Evolutionary conservation across 2,113 vertebrate genomes (phyloP).

Genomic region (Balaeniceps rex): DNA sequence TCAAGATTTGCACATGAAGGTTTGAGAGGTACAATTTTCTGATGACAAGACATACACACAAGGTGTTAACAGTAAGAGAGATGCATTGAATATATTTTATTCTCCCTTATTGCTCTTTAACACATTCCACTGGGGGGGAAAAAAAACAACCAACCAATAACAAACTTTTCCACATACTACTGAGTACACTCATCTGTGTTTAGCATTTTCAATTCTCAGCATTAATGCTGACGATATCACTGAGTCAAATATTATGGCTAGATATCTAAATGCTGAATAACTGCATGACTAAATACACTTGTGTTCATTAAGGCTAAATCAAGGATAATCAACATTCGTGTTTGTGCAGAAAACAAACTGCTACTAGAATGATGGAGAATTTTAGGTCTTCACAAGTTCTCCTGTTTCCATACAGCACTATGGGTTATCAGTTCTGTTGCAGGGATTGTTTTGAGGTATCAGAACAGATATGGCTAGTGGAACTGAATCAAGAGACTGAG

Average conservation of each 20-base stretch:
- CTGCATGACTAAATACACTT: not conserved
- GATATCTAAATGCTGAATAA: slow-evolving; percentile 9
- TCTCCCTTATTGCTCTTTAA: not conserved
- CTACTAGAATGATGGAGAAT: not conserved
- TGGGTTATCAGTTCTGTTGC: not conserved
- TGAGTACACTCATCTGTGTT: not conserved
- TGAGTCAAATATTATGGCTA: slow-evolving; percentile 10
- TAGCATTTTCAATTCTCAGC: not conserved
- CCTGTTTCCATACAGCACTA: not conserved
- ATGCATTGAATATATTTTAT: not conserved
- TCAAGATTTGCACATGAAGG: not conserved
- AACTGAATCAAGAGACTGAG: not conserved
- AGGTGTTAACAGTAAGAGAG: not conserved
- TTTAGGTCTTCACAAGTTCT: not conserved
- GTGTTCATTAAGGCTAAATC: not conserved
- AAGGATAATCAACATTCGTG: not conserved
- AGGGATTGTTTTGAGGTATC: not conserved
- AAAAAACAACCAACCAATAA: not conserved
- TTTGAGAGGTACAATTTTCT: not conserved
- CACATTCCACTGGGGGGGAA: accelerated
- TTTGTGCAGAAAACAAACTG: not conserved
- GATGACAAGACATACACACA: not conserved
- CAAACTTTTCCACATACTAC: not conserved
- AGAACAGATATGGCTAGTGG: not conserved
- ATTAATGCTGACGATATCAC: not conserved